Conservation (phyloP, 2,888 invertebrate genomes). For the Limnephilus marmoratus region DNA sequence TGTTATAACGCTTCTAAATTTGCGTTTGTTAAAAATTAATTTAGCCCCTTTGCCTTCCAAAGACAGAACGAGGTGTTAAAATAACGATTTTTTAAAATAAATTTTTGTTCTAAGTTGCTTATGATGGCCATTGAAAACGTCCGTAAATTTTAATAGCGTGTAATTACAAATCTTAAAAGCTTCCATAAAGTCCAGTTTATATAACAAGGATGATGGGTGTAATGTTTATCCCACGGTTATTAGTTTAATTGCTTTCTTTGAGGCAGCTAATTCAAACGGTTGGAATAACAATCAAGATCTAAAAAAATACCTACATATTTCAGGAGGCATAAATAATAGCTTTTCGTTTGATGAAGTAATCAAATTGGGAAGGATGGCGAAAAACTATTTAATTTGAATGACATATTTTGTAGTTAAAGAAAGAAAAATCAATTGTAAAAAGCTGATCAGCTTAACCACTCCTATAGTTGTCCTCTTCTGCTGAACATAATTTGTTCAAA, state of each 20-base stretch:
- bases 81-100: not conserved
- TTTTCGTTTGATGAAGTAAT: not conserved
- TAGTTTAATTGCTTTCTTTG: constrained; percentile 22
- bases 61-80: not conserved
- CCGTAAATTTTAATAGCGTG: not conserved
- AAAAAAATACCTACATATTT: not conserved
- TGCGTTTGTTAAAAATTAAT: not conserved
- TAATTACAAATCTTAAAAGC: constrained; percentile 15
- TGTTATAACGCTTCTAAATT: not conserved
- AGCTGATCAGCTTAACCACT: too few relatives aligned
- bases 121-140: not conserved
- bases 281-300: not conserved
- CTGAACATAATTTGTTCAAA: too few relatives aligned
- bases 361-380: not conserved
- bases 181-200: not conserved
- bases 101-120: not conserved
- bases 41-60: not conserved
- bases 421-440: too few relatives aligned
- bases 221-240: constrained; percentile 18
- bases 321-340: not conserved
- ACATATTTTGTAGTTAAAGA: too few relatives aligned
- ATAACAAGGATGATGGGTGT: not conserved
- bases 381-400: not conserved
- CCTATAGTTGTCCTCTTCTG: too few relatives aligned
- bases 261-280: not conserved